phyloP scores from a whole-genome alignment of 1,140 invertebrate species.

The Solen grandis region DNA sequence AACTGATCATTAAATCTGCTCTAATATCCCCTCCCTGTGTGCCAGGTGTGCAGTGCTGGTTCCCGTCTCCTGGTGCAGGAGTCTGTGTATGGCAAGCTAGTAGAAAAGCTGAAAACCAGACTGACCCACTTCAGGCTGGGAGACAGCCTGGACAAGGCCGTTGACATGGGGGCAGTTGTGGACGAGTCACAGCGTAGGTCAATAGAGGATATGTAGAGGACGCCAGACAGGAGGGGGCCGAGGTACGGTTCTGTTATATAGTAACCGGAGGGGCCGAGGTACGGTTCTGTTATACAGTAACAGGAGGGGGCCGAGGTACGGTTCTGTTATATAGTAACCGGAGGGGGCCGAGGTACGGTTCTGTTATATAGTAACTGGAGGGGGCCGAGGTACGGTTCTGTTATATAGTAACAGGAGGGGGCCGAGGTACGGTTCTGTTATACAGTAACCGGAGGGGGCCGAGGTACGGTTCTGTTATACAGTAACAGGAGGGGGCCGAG shows the following conservation, averaged over 20 bases:
- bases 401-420: no score
- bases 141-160: slow-evolving; percentile 81
- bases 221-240: slow-evolving; percentile 80
- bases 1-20: no score
- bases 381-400: no score
- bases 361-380: no score
- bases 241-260: slow-evolving; percentile 70
- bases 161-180: slow-evolving; percentile 81
- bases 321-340: no score
- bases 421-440: no score
- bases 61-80: slow-evolving; percentile 84
- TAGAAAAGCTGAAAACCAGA: slow-evolving; percentile 81
- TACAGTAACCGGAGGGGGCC: no score
- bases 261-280: neutral
- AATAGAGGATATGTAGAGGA: slow-evolving; percentile 78
- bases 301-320: neutral
- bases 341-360: no score
- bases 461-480: no score
- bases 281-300: neutral
- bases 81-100: slow-evolving; percentile 81
- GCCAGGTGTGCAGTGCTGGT: slow-evolving; percentile 83
- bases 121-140: slow-evolving; percentile 80
- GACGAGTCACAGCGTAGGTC: slow-evolving; percentile 74
- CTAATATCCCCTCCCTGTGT: neutral
- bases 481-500: no score